phyloP scores from a whole-genome alignment of 2,888 invertebrate species.

The Lagria hirta region DNA sequence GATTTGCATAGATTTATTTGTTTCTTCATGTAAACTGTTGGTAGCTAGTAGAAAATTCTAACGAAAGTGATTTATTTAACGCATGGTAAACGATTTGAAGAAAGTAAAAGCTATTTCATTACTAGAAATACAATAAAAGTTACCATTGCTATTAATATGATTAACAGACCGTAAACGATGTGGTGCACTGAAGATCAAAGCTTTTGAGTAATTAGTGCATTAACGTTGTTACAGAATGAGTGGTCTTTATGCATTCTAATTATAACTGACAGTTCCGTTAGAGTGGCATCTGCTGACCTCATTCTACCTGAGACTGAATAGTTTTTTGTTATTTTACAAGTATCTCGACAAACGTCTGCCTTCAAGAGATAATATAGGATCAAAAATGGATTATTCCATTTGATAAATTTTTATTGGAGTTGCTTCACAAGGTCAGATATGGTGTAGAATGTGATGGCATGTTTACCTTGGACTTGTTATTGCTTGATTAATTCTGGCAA shows the following conservation, averaged over 20 bases:
- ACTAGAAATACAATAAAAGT: conserved; percentile 9
- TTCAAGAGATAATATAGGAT: conserved; percentile 4
- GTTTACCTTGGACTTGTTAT: conserved; percentile 17
- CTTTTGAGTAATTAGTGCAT: conserved; percentile 19
- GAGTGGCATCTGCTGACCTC: not conserved
- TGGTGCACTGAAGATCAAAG: conserved; percentile 16
- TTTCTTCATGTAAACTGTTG: no score
- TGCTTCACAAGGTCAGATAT: conserved; percentile 7
- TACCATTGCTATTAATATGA: conserved; percentile 11
- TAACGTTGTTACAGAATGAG: conserved; percentile 16
- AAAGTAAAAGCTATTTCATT: conserved; percentile 25
- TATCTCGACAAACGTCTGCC: not conserved
- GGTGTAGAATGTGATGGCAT: conserved; percentile 3
- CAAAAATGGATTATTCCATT: conserved; percentile 5
- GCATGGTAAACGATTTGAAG: conserved; percentile 16
- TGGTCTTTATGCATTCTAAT: no score
- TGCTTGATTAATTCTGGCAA: conserved; percentile 13
- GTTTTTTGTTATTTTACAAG: not conserved
- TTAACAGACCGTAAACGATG: conserved; percentile 20
- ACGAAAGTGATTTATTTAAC: conserved; percentile 25
- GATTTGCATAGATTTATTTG: no score
- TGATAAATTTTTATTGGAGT: conserved; percentile 5
- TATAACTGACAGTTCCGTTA: not conserved
- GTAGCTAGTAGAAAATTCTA: conserved; percentile 12
- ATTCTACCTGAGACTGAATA: not conserved